Conservation (phyloP, 2,113 vertebrate genomes). For the Ardeotis arabs region DNA sequence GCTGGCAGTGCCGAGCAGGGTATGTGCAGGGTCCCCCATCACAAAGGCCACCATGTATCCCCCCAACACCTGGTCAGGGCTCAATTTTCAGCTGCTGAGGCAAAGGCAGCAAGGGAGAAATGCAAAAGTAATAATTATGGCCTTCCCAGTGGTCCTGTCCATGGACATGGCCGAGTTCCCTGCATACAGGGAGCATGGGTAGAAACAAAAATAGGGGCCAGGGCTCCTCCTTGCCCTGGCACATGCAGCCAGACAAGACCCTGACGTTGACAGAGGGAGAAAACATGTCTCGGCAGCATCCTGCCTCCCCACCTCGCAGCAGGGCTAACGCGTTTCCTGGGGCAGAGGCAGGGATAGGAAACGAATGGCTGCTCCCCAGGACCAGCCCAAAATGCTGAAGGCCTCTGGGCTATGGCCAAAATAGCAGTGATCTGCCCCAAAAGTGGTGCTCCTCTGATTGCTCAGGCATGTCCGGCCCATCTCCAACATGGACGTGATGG, state of each 20-base stretch:
- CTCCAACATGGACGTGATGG: accelerated
- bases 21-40: neutral
- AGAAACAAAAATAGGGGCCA: accelerated
- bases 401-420: neutral
- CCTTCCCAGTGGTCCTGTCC: neutral
- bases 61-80: neutral
- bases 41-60: neutral
- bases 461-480: neutral
- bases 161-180: accelerated
- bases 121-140: neutral
- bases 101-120: neutral
- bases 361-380: neutral
- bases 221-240: neutral
- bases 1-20: neutral
- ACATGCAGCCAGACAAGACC: neutral
- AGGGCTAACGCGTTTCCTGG: accelerated
- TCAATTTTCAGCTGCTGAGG: neutral
- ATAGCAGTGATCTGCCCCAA: neutral
- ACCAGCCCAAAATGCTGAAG: neutral
- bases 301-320: neutral
- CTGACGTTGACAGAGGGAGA: accelerated
- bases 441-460: neutral
- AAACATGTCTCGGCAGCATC: accelerated
- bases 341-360: neutral
- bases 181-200: accelerated